Evolutionary conservation across 1,140 invertebrate genomes (phyloP), one percentile per base, ranked within the genome.

Genomic region (Melanaphis sacchari): DNA sequence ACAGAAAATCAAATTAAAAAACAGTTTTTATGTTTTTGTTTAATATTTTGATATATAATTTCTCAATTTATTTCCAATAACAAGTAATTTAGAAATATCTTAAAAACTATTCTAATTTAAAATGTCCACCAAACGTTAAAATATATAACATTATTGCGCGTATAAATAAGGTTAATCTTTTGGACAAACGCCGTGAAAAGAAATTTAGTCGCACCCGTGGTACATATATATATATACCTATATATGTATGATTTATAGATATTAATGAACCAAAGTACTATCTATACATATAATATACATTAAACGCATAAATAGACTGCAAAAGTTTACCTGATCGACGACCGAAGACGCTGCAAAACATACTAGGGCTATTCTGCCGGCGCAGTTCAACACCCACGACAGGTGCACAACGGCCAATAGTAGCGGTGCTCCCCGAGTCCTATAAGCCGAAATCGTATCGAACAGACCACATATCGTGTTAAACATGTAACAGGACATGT

Each of bases 381-480:
- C 59, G 18, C 87, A 88, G 46, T 94, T 87, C 21, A 49, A 11
- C 38, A 93, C 93, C 93, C 90, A 89, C 82, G 49, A 82, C 41
- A 94, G 43, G 15, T 46, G 81, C 8, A 87, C 26, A 38, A 92
- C 40, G 31, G 85, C 84, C n/a, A 89, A 31, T 0, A 59, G 31
- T 9, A 52, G 36, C 7, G 84, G 49, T 15, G 90, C 49, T 22
- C 91, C 87, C 5, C 59, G 40, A 24, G 43, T 40, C 40, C 89
- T 92, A 31, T 92, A 89, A 9, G 90, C 90, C 26, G 93, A 94
- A 22, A 94, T 87, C 52, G 84, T 89, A 36, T 76, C 81, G 36
- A 94, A 94, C 36, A 94, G 59, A n/a, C 82, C 93, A 36, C 90
- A 91, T 24, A 94, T 59, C 26, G 93, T 89, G 46, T 93, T 94